Conservation (phyloP, 2,888 invertebrate species). For the Ametastegia equiseti region DNA sequence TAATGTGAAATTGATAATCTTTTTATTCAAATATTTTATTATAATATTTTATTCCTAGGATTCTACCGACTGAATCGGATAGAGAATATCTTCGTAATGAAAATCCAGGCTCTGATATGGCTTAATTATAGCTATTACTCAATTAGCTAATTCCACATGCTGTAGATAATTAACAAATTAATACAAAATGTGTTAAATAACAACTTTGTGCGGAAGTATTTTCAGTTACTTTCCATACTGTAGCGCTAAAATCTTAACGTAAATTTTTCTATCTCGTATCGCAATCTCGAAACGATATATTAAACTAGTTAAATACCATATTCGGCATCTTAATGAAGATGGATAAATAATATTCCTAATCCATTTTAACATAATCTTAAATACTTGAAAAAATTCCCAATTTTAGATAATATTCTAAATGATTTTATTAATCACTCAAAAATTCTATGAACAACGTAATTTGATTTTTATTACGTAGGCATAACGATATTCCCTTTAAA, state of each 20-base stretch:
- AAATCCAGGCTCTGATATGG: not conserved
- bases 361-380: not conserved
- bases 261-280: too few species aligned
- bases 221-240: too few species aligned
- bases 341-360: not conserved
- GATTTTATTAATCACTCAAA: not conserved
- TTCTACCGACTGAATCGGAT: not conserved
- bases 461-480: not conserved
- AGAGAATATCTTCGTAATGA: not conserved
- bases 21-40: too few species aligned
- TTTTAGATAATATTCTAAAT: not conserved
- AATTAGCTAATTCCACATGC: not conserved
- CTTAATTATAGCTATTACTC: not conserved
- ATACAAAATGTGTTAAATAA: not conserved
- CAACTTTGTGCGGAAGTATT: too few species aligned
- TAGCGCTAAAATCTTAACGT: too few species aligned
- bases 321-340: not conserved
- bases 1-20: too few species aligned
- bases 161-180: not conserved
- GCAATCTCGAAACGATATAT: too few species aligned
- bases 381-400: not conserved
- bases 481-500: too few species aligned
- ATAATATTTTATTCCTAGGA: conserved; percentile 21
- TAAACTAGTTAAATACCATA: not conserved
- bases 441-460: not conserved